phyloP scores from a whole-genome alignment of 2,888 invertebrate genomes.

The Melitaea athalia region DNA sequence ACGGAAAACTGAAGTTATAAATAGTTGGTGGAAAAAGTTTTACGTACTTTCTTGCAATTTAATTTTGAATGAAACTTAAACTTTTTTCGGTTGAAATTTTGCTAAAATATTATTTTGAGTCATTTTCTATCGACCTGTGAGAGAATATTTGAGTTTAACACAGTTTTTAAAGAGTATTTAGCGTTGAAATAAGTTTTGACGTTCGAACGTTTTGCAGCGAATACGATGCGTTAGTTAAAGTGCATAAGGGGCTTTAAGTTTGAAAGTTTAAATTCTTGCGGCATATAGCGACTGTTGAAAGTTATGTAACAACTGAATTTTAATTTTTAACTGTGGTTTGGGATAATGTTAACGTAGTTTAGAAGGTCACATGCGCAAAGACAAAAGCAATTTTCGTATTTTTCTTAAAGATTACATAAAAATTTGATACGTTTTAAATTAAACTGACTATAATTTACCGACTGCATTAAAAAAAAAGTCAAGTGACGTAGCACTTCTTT shows the following conservation, averaged over 20 bases:
- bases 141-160: not conserved
- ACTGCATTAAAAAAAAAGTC: not conserved
- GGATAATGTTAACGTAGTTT: not conserved
- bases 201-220: constrained; percentile 7
- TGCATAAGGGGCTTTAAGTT: not conserved
- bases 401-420: not conserved
- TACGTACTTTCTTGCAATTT: constrained; percentile 1
- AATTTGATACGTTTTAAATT: not conserved
- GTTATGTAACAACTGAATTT: constrained; percentile 5
- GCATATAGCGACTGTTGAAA: not conserved
- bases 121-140: not conserved
- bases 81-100: not conserved
- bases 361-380: constrained; percentile 19
- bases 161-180: not conserved
- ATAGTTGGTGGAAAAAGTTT: not conserved
- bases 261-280: not conserved
- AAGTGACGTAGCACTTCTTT: not conserved
- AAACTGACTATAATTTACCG: not conserved
- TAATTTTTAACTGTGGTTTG: constrained; percentile 1
- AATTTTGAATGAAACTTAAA: not conserved
- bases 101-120: not conserved
- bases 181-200: constrained; percentile 12
- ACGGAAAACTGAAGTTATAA: not conserved
- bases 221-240: not conserved
- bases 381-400: not conserved